Percentiles rank a stretch among this genome's conserved stretches.
Conservation (phyloP, 2,888 invertebrate species). For the Rhingia rostrata region DNA sequence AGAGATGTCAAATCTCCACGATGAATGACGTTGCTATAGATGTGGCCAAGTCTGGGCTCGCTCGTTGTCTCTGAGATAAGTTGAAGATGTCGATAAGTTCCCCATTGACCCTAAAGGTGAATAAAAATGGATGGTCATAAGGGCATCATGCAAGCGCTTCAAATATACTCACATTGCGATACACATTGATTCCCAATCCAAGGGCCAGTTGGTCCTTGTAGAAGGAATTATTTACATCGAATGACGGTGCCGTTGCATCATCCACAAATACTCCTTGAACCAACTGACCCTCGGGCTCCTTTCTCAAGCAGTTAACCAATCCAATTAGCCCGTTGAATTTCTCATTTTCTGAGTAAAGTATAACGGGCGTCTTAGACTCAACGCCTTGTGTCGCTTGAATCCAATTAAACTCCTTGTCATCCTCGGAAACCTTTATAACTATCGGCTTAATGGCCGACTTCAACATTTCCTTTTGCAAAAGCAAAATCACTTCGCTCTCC, state of each 20-base stretch:
- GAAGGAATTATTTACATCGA: conserved; percentile 86
- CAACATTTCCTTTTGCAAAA: conserved; percentile 78
- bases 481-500: conserved; percentile 77
- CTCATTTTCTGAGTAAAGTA: conserved; percentile 88
- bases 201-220: conserved; percentile 87
- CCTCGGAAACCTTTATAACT: conserved; percentile 78
- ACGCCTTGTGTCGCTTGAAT: conserved; percentile 78
- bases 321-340: conserved; percentile 92
- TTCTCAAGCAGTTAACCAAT: conserved; percentile 92
- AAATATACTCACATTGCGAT: conserved; percentile 83
- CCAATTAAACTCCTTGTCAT: conserved; percentile 79
- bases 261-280: conserved; percentile 87
- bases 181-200: conserved; percentile 92
- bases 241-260: conserved; percentile 86
- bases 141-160: too few species aligned
- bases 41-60: conserved; percentile 85
- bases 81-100: conserved; percentile 93
- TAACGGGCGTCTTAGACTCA: conserved; percentile 80
- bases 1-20: conserved; percentile 94
- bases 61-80: conserved; percentile 83
- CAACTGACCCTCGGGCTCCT: conserved; percentile 89
- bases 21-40: conserved; percentile 89
- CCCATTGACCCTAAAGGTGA: conserved; percentile 83
- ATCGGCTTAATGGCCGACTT: conserved; percentile 75
- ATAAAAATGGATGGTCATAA: background rate